Evolutionary conservation across 2,113 vertebrate genomes (phyloP), one percentile per base, ranked within the genome.

Genomic region (Rhinolophus sinicus): DNA sequence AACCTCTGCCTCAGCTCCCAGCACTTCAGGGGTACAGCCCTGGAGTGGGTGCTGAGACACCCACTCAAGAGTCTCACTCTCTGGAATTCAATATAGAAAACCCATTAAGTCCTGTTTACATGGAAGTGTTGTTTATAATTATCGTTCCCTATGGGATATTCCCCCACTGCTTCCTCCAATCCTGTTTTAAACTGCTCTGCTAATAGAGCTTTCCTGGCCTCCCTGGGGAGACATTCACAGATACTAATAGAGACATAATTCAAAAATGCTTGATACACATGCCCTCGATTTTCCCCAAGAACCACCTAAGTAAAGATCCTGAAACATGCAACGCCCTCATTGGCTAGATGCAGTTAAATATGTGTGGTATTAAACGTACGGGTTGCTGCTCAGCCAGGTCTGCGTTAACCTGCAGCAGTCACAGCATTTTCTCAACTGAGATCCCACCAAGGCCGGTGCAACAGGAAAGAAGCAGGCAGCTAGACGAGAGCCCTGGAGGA

Each of bases 221-320:
- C 97, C 97, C 96, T n/a, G 2, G 93, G 75, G 97, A 97, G 78
- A 90, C 83, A 95, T 97, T 96, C 97, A 70, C 93, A 67, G 96
- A 94, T 77, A 89, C 97, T 97, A 97, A 98, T 95, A 97, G 94
- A 97, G 96, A 96, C 47, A 97, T 97, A 96, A 97, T 95, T 97
- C 97, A 98, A 97, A 98, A 97, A 97, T 95, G 97, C 96, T 97
- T 97, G 96, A 97, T 96, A 97, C 93, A 97, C 97, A 96, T 81
- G 93, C 70, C 93, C 95, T 96, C 85, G 40, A 86, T 96, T 96
- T 97, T 93, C 91, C 95, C 96, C 86, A 83, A 97, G 97, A 97
- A 97, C 84, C 88, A 96, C 93, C 90, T 93, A 92, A 90, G 90
- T 93, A 83, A 97, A 94, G 84, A 92, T 92, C 80, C 50, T 64